Evolutionary conservation across 2,113 vertebrate genomes (phyloP), one percentile per base, ranked within the genome.

Genomic region (Chaenocephalus aceratus): DNA sequence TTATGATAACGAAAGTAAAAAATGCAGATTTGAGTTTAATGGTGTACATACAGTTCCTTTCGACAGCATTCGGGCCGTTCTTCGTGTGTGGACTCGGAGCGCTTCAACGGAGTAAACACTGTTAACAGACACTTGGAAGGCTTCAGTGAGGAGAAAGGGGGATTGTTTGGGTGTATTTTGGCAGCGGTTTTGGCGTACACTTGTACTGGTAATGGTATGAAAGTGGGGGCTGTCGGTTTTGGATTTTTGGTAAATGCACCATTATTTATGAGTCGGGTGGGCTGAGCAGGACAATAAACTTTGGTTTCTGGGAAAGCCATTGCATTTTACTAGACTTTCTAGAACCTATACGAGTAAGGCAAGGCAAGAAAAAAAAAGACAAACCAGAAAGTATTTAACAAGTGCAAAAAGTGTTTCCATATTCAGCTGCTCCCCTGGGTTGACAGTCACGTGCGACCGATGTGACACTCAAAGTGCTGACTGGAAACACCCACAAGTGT

Each of bases 261-360:
- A 75, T 84, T 83, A 86, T 89, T 92, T 89, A 88, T 48, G 88
- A 90, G 90, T 75, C 58, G 82, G 88, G 89, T 82, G 88, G 89
- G 93, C 78, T 91, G 82, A 85, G 82, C 85, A 85, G 87, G 83
- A 87, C 91, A 91, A 94, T 95, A 94, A 93, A 95, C 83, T 85
- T 82, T 86, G 36, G 85, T 88, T 95, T 95, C 94, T 94, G 94
- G 94, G 93, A 95, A 95, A 93, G 81, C 80, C 88, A 94, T 93
- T 93, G 52, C 10, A 79, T 88, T 95, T 94, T 93, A 94, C 86
- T 89, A 86, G 93, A 90, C 91, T 94, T 92, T 83, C 88, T 83
- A 86, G 86, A 88, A 92, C 64, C 82, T 88, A 91, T 86, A 88
- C 91, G 89, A 86, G 84, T 72, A 8, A 41, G 36, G 36, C 36